Percentiles rank a stretch among this genome's conserved stretches.
Conservation (phyloP, 2,113 vertebrate genomes). For the Bujurquina vittata region DNA sequence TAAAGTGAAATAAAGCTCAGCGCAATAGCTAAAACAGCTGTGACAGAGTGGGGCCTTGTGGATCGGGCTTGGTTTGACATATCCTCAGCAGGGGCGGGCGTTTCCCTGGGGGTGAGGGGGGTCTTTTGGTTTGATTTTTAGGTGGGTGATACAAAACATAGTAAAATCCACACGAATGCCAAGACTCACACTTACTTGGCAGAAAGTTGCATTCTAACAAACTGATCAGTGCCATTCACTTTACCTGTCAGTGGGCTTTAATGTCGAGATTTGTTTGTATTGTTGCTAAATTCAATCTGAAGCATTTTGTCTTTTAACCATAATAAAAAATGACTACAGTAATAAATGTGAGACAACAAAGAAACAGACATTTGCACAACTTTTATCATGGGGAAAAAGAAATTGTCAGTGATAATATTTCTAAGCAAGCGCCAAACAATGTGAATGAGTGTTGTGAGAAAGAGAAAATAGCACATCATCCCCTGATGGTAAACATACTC, state of each 20-base stretch:
- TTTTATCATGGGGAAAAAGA: constrained; percentile 44
- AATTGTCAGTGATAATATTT: constrained; percentile 68
- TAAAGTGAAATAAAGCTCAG: neutral
- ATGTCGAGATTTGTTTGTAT: constrained; percentile 80
- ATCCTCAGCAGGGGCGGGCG: neutral
- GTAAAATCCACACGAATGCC: neutral
- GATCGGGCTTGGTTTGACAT: neutral
- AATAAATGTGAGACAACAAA: constrained; percentile 32
- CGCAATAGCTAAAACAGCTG: neutral
- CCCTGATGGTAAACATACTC: constrained; percentile 65
- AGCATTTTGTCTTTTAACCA: constrained; percentile 73
- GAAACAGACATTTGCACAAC: constrained; percentile 28
- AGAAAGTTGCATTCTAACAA: neutral
- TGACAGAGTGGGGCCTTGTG: neutral
- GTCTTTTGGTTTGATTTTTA: neutral
- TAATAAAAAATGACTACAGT: constrained; percentile 51
- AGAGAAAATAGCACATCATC: constrained; percentile 62
- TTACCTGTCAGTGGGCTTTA: neutral
- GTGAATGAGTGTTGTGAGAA: constrained; percentile 54
- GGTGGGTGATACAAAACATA: neutral
- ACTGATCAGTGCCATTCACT: neutral
- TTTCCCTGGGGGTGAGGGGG: neutral
- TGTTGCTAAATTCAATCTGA: constrained; percentile 79
- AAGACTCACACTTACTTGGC: neutral
- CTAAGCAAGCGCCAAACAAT: constrained; percentile 45